Conservation (phyloP, 1,140 invertebrate genomes). For the Leptonema lineaticorne region DNA sequence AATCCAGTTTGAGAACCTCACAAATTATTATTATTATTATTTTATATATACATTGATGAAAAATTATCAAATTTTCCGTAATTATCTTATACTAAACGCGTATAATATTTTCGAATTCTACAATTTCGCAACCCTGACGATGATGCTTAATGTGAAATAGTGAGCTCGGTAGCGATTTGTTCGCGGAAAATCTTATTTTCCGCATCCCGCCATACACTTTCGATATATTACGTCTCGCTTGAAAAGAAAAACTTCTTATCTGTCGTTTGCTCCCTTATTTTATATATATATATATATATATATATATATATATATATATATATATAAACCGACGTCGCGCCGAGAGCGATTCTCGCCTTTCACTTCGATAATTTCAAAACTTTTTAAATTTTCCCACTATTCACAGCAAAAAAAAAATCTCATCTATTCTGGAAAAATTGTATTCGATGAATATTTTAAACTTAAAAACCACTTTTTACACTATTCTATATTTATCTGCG, state of each 20-base stretch:
- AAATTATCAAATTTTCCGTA: too few species aligned
- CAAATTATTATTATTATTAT: too few species aligned
- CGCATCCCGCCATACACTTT: neutral
- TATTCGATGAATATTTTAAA: neutral
- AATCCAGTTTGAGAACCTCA: neutral
- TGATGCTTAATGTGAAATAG: too few species aligned
- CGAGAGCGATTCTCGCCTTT: constrained; percentile 5
- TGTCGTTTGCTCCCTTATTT: neutral
- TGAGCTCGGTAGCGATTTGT: neutral
- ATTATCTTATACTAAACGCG: too few species aligned
- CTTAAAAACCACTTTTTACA: neutral
- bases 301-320: too few species aligned
- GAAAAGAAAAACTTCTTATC: constrained; percentile 15
- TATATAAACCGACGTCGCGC: too few species aligned
- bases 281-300: too few species aligned
- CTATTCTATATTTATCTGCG: neutral
- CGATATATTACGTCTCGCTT: constrained; percentile 15
- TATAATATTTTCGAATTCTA: too few species aligned
- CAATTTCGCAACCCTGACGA: too few species aligned
- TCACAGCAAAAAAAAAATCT: neutral
- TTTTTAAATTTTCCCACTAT: constrained; percentile 18
- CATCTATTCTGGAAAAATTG: neutral
- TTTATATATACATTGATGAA: too few species aligned
- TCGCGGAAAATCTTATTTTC: constrained; percentile 12
- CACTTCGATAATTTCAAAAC: constrained; percentile 13